Conservation (phyloP, 2,113 vertebrate species). For the Columba janthina region DNA sequence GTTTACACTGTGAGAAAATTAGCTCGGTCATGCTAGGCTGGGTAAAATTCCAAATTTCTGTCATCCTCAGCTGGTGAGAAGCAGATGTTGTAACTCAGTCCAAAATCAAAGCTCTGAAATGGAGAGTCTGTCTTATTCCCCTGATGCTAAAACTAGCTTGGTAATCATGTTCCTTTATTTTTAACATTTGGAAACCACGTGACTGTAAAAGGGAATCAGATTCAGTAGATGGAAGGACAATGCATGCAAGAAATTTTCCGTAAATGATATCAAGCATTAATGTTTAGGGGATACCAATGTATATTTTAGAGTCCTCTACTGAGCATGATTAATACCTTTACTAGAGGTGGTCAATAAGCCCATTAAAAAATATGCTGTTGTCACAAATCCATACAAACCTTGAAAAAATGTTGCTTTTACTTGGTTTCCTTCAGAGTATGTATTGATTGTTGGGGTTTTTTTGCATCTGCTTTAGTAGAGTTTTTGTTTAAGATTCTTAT, state of each 20-base stretch:
- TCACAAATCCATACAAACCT: neutral
- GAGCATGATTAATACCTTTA: neutral
- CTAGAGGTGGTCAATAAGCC: neutral
- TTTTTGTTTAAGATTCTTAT: neutral
- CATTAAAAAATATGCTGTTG: neutral
- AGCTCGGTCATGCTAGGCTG: neutral
- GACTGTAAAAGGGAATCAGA: neutral
- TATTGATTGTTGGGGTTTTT: neutral
- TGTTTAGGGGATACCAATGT: neutral
- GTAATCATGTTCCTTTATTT: neutral
- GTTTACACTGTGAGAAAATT: conserved; percentile 1
- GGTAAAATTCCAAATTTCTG: neutral
- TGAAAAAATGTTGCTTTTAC: neutral
- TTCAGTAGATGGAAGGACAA: neutral
- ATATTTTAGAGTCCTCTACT: neutral
- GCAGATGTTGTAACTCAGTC: neutral
- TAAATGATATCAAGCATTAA: neutral
- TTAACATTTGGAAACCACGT: neutral
- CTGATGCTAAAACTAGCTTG: neutral
- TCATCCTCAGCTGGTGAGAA: neutral
- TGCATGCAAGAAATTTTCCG: neutral
- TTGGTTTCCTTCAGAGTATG: neutral
- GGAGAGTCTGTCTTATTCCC: neutral
- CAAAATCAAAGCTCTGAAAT: neutral
- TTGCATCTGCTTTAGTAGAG: neutral